Conservation (phyloP, 2,888 invertebrate genomes). For the Morpho achilles region DNA sequence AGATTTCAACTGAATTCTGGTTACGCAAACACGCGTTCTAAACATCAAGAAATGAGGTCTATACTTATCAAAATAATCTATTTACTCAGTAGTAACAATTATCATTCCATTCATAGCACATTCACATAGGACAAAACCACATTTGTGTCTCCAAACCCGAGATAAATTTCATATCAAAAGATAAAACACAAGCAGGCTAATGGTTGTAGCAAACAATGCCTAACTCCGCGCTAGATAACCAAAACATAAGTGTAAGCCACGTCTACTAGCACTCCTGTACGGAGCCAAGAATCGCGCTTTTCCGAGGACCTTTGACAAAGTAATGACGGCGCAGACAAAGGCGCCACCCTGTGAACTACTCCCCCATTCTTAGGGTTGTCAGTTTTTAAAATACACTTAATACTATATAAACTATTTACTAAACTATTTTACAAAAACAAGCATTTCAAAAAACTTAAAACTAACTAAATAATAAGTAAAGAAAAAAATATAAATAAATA, state of each 20-base stretch:
- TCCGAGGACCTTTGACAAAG: conserved; percentile 72
- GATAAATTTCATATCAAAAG: conserved; percentile 8
- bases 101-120: neutral
- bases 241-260: conserved; percentile 30
- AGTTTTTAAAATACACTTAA: neutral
- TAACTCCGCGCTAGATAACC: conserved; percentile 27
- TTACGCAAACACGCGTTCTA: too few relatives aligned
- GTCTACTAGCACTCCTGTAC: conserved; percentile 28
- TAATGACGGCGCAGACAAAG: conserved; percentile 72
- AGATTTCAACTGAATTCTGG: too few relatives aligned
- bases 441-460: too few relatives aligned
- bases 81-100: neutral
- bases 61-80: neutral
- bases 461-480: too few relatives aligned
- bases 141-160: too few relatives aligned
- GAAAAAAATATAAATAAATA: too few relatives aligned
- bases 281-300: conserved; percentile 34
- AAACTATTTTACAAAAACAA: too few relatives aligned
- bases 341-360: conserved; percentile 28
- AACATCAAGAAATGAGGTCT: too few relatives aligned
- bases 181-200: conserved; percentile 12
- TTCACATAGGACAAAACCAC: neutral
- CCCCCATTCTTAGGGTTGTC: conserved; percentile 20
- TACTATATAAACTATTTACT: too few relatives aligned
- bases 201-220: conserved; percentile 24